These are phyloP conservation scores for Exaiptasia diaphana DNA, from an alignment of 64 coral and sea anemone species.

Conservation along the genomic window DNA sequence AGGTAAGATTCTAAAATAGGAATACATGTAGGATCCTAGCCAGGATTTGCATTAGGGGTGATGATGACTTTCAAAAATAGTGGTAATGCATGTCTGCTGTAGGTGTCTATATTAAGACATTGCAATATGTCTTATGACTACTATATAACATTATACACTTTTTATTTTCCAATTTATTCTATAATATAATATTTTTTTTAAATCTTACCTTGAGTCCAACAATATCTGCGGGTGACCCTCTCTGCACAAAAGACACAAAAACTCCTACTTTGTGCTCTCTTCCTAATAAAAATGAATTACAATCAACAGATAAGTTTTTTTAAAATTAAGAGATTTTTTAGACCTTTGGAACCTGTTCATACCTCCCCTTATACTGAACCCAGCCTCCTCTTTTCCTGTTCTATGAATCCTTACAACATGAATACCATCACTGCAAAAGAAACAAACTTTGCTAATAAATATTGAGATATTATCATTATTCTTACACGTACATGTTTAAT, in stretches of 20 bases:
- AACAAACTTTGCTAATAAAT: neutral
- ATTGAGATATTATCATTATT: too few species aligned
- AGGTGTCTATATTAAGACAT: too few species aligned
- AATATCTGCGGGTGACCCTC: slow-evolving; percentile 81
- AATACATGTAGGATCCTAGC: too few species aligned
- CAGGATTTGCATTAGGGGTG: too few species aligned
- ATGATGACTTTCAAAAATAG: too few species aligned
- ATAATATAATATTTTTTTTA: too few species aligned
- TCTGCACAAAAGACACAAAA: slow-evolving; percentile 70
- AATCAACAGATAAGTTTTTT: neutral
- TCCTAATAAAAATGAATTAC: neutral
- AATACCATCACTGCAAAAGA: slow-evolving; percentile 74
- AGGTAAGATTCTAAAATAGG: too few species aligned
- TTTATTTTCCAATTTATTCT: too few species aligned
- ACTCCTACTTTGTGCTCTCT: slow-evolving; percentile 74
- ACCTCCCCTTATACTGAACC: slow-evolving; percentile 93
- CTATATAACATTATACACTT: too few species aligned
- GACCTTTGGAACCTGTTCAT: neutral
- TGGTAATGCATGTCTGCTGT: too few species aligned
- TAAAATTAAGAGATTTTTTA: neutral
- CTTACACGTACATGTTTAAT: too few species aligned
- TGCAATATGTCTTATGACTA: too few species aligned
- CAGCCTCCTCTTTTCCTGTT: slow-evolving; percentile 58
- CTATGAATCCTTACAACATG: slow-evolving; percentile 53
- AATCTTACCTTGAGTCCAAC: slow-evolving; percentile 79